Base-by-base conservation (phyloP, 2,888 invertebrate species). In the Pachliopta kotzebuea region DNA sequence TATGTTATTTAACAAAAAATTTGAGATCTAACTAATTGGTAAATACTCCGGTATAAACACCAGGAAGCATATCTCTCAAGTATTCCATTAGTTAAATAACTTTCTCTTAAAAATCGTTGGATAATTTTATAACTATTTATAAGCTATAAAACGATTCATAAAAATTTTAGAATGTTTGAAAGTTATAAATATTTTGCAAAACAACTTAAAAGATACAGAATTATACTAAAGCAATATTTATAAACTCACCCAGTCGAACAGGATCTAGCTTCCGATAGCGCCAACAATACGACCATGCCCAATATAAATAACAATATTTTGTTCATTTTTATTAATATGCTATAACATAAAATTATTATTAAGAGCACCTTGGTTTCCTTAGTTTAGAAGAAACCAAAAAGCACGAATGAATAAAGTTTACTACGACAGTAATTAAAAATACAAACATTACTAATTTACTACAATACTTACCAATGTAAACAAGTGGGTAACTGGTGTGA, bases 211-310 rank as follows among this genome's bases (percentile, higher is more conserved):
- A 37, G 37, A 11, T 11, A 14, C 45, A 45, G 45, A 45, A 45
- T n/a, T 42, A 0, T 4, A n/a, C 4, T 45, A 7, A 45, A 45
- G 18, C 45, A 45, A 45, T n/a, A 20, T 20, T 18, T 2, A 31
- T 3, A 24, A 7, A 60, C 60, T 60, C 50, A 64, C 64, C 64
- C 42, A 7, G 56, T 31, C 6, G 63, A 59, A 37, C 49, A 31
- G 4, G 63, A 59, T 31, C 60, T 60, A 8, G 64, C 52, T 21
- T 64, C 64, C 4, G 37, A 56, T 0, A 64, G n/a, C 24, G 49
- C 52, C 56, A 60, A 24, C 1, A 64, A 8, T 11, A 60, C 56
- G 18, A 64, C 31, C 6, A 52, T 21, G 24, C 56, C 52, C 60
- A 64, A 42, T 6, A 60, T 3, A 37, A 60, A 26, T 21, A 64